These are phyloP conservation scores for Porites australiensis DNA, from an alignment of 64 coral and sea anemone species.

Conservation along the genomic window DNA sequence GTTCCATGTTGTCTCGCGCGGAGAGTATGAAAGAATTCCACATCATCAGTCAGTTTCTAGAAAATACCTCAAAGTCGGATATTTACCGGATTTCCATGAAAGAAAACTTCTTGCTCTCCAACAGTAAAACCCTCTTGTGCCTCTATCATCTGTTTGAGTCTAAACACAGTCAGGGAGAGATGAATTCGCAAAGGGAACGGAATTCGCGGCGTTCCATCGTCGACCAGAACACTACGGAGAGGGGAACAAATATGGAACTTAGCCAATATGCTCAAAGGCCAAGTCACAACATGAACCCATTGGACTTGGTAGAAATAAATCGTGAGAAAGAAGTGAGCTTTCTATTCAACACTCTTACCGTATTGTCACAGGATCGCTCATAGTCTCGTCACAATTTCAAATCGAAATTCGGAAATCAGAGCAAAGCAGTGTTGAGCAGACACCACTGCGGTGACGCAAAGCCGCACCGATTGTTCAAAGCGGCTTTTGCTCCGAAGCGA, in stretches of 20 bases:
- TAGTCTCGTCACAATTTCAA: conserved; percentile 14
- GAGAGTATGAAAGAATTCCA: conserved; percentile 43
- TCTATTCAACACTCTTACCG: conserved; percentile 50
- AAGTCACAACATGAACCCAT: not conserved
- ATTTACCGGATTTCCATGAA: conserved; percentile 89
- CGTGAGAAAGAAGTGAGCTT: not conserved
- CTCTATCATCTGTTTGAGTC: conserved; percentile 98
- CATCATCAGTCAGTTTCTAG: conserved; percentile 22
- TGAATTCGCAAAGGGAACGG: conserved; percentile 94
- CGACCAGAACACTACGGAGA: conserved; percentile 79
- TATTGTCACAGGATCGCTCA: conserved; percentile 60
- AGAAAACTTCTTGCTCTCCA: conserved; percentile 90
- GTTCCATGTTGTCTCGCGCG: conserved; percentile 28
- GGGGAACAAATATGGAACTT: conserved; percentile 41
- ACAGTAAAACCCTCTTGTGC: conserved; percentile 98
- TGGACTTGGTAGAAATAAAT: not conserved
- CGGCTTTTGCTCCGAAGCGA: conserved; percentile 7
- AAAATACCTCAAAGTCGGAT: conserved; percentile 1
- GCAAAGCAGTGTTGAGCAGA: not conserved
- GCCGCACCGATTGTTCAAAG: conserved; percentile 8
- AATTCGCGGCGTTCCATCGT: conserved; percentile 97
- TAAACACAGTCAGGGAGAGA: conserved; percentile 74
- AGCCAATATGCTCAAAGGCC: not conserved
- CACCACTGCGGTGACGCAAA: conserved; percentile 40
- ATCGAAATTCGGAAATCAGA: conserved; percentile 35